Evolutionary conservation across 2,888 invertebrate species (phyloP).

Genomic region (Stenchaetothrips biformis): DNA sequence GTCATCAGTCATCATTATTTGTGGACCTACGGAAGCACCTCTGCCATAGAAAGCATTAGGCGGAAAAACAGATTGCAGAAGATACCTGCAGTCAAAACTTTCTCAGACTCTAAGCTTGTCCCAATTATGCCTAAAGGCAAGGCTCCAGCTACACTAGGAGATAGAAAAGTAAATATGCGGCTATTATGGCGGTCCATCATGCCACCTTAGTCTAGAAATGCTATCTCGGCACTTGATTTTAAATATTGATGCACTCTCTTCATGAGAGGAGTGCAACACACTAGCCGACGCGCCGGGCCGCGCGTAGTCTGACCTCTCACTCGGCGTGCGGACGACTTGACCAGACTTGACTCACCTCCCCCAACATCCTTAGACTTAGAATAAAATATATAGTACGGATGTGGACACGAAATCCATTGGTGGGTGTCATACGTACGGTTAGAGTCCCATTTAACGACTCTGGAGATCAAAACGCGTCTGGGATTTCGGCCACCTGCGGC

Average conservation of each 20-base stretch:
- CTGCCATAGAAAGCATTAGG: neutral
- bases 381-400: too few relatives aligned
- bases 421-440: too few relatives aligned
- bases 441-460: too few relatives aligned
- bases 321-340: too few relatives aligned
- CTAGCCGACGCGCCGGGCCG: too few relatives aligned
- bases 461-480: too few relatives aligned
- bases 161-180: neutral
- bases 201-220: neutral
- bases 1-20: neutral
- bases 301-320: too few relatives aligned
- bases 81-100: neutral
- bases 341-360: neutral
- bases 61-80: neutral
- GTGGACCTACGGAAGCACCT: neutral
- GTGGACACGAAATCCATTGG: too few relatives aligned
- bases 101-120: neutral
- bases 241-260: neutral
- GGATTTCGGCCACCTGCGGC: too few relatives aligned
- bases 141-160: neutral
- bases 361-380: too few relatives aligned
- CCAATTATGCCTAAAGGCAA: neutral
- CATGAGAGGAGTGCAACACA: neutral
- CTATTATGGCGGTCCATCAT: neutral
- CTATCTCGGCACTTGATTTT: neutral